A percentile compares a stretch with the other conserved stretches of the same genome.
phyloP scores from a whole-genome alignment of 2,797 vertebrate species.

The Dendrocincla tyrannina region DNA sequence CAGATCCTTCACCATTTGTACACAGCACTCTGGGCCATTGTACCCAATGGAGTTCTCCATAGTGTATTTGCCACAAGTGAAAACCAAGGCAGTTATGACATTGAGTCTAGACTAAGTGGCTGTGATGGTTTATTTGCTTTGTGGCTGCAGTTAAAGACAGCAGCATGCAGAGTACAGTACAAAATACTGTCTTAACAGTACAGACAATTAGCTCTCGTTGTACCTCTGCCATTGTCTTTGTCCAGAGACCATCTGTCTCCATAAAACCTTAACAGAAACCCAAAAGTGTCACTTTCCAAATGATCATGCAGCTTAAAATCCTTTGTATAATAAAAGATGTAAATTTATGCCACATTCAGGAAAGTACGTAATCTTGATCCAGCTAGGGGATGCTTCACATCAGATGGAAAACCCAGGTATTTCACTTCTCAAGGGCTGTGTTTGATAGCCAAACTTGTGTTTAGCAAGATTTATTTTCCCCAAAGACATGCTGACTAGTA shows the following conservation, averaged over 20 bases:
- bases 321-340: background rate
- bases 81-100: background rate
- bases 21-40: background rate
- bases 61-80: background rate
- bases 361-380: background rate
- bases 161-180: background rate
- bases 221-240: background rate
- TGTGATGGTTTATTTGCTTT: background rate
- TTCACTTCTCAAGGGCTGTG: background rate
- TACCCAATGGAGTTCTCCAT: background rate
- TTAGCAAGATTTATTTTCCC: constrained; percentile 16
- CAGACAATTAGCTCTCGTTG: background rate
- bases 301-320: background rate
- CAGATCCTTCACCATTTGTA: background rate
- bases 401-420: background rate
- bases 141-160: background rate
- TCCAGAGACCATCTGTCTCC: background rate
- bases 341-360: background rate
- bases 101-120: background rate
- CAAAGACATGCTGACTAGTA: background rate
- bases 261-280: background rate
- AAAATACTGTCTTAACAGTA: background rate
- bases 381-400: background rate
- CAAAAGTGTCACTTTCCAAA: background rate
- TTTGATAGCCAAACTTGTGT: background rate